phyloP scores from a whole-genome alignment of 2,113 vertebrate genomes.

The Mugil cephalus region DNA sequence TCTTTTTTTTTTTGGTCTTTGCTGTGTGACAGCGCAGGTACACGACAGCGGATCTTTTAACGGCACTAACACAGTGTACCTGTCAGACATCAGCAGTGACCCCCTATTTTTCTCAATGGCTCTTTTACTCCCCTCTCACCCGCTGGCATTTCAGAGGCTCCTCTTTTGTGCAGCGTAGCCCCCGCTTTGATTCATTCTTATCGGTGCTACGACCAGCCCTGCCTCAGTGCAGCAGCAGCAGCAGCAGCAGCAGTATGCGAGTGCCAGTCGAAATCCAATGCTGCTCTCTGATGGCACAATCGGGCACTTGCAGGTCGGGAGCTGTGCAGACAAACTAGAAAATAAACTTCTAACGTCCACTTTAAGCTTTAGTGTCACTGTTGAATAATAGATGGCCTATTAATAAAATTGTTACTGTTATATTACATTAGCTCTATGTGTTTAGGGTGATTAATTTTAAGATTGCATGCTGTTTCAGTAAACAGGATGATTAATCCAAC shows the following conservation, averaged over 20 bases:
- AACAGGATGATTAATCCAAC: slow-evolving; percentile 53
- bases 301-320: slow-evolving; percentile 28
- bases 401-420: slow-evolving; percentile 35
- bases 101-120: slow-evolving; percentile 44
- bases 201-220: slow-evolving; percentile 14
- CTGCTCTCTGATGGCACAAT: slow-evolving; percentile 45
- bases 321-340: slow-evolving; percentile 1
- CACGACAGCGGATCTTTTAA: slow-evolving; percentile 36
- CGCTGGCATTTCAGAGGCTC: slow-evolving; percentile 68
- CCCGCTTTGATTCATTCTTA: slow-evolving; percentile 58
- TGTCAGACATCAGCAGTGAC: slow-evolving; percentile 55
- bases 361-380: slow-evolving; percentile 13
- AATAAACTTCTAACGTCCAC: slow-evolving; percentile 37
- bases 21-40: slow-evolving; percentile 21
- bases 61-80: slow-evolving; percentile 59
- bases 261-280: slow-evolving; percentile 30
- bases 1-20: slow-evolving; percentile 15
- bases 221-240: slow-evolving; percentile 11
- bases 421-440: slow-evolving; percentile 28
- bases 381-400: slow-evolving; percentile 43
- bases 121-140: slow-evolving; percentile 64
- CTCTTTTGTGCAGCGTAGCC: slow-evolving; percentile 50
- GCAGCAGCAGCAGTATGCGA: not conserved
- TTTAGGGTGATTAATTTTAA: slow-evolving; percentile 50
- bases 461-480: slow-evolving; percentile 32